These are phyloP conservation scores for Henicopernis longicauda DNA, from an alignment of 2,113 vertebrate species.

Conservation along the genomic window DNA sequence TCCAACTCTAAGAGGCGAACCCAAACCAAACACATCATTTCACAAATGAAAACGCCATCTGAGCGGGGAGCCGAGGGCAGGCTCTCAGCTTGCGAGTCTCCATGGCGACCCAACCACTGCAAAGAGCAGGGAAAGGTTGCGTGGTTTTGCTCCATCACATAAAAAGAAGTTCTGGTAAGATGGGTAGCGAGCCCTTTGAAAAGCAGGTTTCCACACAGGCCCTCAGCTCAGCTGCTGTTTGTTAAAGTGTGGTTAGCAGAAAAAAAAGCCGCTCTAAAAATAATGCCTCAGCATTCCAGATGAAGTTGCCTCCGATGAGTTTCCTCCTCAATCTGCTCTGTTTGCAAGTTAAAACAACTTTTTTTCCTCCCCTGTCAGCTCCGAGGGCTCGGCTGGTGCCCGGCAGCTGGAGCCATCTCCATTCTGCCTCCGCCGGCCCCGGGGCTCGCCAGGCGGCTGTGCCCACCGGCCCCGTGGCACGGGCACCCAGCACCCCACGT, in stretches of 20 bases:
- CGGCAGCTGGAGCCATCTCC: not conserved
- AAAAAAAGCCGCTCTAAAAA: constrained; percentile 32
- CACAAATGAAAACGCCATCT: not conserved
- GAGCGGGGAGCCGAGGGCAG: not conserved
- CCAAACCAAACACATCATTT: not conserved
- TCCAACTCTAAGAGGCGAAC: not conserved
- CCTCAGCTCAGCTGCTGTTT: constrained; percentile 4
- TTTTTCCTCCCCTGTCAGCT: not conserved
- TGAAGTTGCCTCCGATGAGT: not conserved
- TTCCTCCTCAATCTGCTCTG: not conserved
- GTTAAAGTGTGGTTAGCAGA: constrained; percentile 7
- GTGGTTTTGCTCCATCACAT: not conserved
- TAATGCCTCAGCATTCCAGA: constrained; percentile 32
- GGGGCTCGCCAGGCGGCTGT: not conserved
- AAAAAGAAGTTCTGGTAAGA: not conserved
- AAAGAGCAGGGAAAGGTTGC: not conserved
- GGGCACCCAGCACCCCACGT: not conserved
- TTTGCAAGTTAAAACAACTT: constrained; percentile 10
- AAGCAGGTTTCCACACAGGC: not conserved
- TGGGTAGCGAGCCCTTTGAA: not conserved
- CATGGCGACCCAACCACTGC: not conserved
- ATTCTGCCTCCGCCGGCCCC: not conserved
- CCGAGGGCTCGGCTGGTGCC: not conserved
- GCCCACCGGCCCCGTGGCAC: not conserved
- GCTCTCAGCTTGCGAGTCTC: not conserved